These are phyloP conservation scores for Zaprionus kolodkinae DNA, from an alignment of 1,140 invertebrate genomes.

Conservation along the genomic window DNA sequence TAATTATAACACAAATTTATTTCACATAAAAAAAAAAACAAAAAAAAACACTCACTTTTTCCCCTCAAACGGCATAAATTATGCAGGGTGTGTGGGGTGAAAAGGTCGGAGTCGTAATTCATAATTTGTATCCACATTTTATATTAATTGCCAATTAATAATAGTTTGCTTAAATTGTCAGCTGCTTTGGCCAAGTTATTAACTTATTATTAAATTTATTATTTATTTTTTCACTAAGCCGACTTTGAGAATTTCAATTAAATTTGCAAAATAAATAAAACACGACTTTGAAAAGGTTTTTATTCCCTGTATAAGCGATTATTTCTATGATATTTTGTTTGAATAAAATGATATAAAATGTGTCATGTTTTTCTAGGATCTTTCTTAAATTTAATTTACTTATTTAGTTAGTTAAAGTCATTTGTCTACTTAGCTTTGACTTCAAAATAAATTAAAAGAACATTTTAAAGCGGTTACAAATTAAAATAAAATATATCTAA, in stretches of 20 bases:
- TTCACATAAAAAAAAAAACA: constrained; percentile 24
- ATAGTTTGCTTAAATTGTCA: constrained; percentile 59
- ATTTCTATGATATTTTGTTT: no score
- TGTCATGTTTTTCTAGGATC: no score
- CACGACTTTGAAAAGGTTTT: no score
- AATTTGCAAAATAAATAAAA: not conserved
- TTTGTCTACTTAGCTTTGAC: no score
- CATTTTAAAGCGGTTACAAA: no score
- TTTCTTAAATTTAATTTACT: no score
- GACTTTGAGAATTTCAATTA: not conserved
- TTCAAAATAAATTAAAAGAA: no score
- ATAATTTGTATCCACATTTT: constrained; percentile 32
- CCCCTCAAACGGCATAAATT: constrained; percentile 42
- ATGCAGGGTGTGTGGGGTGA: not conserved
- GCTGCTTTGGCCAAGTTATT: constrained; percentile 22
- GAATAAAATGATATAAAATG: no score
- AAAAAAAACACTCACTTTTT: constrained; percentile 8
- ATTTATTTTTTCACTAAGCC: constrained; percentile 30
- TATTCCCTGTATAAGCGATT: no score
- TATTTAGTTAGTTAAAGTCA: no score
- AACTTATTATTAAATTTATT: not conserved
- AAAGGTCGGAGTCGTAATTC: constrained; percentile 10
- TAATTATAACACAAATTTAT: constrained; percentile 47
- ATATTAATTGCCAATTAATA: constrained; percentile 75
- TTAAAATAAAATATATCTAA: no score